Conservation (phyloP, 2,113 vertebrate species). For the Lutjanus erythropterus region DNA sequence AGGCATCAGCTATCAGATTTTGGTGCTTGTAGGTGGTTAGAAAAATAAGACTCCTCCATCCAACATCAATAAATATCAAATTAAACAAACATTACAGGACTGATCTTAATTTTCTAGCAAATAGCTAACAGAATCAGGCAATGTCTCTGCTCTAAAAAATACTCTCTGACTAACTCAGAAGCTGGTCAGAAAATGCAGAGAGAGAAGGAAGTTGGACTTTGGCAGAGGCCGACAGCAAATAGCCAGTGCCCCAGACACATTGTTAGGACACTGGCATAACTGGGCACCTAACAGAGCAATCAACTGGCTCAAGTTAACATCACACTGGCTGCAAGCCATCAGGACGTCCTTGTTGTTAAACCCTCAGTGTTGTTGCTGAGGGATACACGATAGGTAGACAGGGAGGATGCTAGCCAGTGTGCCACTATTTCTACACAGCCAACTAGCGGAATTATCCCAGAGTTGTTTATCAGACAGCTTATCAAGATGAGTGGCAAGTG, state of each 20-base stretch:
- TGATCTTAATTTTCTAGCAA: not conserved
- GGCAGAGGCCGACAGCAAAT: not conserved
- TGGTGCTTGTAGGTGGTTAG: constrained; percentile 1
- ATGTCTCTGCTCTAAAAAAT: not conserved
- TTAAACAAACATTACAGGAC: constrained; percentile 1
- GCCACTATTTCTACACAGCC: constrained; percentile 21
- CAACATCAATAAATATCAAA: not conserved
- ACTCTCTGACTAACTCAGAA: not conserved
- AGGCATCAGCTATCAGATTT: not conserved
- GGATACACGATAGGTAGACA: constrained; percentile 3
- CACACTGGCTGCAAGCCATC: constrained; percentile 26
- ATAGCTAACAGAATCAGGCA: not conserved
- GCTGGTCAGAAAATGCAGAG: not conserved
- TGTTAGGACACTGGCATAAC: constrained; percentile 27
- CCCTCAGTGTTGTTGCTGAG: constrained; percentile 3
- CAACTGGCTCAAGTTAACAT: constrained; percentile 35
- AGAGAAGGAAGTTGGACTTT: not conserved
- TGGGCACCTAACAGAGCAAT: constrained; percentile 30
- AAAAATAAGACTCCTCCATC: constrained; percentile 4
- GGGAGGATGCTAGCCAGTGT: constrained; percentile 6
- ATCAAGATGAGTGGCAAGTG: constrained; percentile 58
- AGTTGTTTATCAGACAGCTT: constrained; percentile 63
- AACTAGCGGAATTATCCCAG: constrained; percentile 49
- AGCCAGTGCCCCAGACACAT: constrained; percentile 2
- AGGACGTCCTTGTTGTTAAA: constrained; percentile 20